These are phyloP conservation scores for Aleiodes leptofemur DNA, from an alignment of 2,888 invertebrate species.

Conservation along the genomic window DNA sequence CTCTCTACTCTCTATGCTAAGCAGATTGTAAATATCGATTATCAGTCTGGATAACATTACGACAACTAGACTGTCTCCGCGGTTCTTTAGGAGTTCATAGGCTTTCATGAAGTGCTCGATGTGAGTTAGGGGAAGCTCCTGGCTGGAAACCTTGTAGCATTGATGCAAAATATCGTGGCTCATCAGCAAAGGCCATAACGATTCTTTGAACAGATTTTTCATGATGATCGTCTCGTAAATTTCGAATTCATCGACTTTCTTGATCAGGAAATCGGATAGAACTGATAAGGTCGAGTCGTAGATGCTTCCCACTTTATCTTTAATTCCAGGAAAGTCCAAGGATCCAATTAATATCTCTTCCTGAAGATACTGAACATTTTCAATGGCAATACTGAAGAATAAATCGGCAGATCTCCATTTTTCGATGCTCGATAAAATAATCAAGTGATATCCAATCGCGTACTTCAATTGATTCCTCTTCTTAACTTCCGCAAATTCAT, in stretches of 20 bases:
- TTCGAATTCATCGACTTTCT: constrained; percentile 60
- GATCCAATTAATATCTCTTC: constrained; percentile 59
- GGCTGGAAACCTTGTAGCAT: constrained; percentile 55
- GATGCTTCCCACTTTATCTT: constrained; percentile 50
- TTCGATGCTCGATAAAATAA: background rate
- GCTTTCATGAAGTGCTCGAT: constrained; percentile 64
- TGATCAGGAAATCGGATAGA: constrained; percentile 59
- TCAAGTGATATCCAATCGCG: constrained; percentile 28
- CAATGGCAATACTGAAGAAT: constrained; percentile 33
- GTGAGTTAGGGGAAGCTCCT: constrained; percentile 62
- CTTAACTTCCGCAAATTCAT: constrained; percentile 12
- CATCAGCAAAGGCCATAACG: constrained; percentile 66
- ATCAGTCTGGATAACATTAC: constrained; percentile 64
- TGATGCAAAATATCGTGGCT: constrained; percentile 68
- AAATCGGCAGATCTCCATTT: background rate
- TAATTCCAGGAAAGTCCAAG: constrained; percentile 63
- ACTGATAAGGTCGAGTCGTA: constrained; percentile 66
- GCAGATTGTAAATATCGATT: constrained; percentile 52
- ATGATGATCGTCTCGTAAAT: constrained; percentile 62
- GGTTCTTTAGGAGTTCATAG: constrained; percentile 58
- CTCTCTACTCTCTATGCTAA: constrained; percentile 56
- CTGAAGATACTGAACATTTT: constrained; percentile 36
- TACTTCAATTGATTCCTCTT: constrained; percentile 24
- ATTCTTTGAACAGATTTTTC: constrained; percentile 65
- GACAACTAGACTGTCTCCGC: constrained; percentile 59